These are phyloP conservation scores for Trachops cirrhosus DNA, from an alignment of 2,797 vertebrate species.

Conservation along the genomic window DNA sequence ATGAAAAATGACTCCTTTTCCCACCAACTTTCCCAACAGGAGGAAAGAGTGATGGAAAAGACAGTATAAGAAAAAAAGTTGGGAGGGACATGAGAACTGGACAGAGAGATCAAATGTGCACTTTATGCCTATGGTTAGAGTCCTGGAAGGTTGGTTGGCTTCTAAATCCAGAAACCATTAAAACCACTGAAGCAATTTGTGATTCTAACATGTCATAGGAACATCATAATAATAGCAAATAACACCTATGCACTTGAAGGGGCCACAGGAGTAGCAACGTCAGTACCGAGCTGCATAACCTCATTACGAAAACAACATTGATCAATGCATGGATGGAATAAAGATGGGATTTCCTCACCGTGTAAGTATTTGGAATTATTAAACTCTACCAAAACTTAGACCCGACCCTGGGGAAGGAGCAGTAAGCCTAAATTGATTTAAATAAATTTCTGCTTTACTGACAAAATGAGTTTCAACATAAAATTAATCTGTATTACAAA, in stretches of 20 bases:
- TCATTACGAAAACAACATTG: background rate
- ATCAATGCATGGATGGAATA: background rate
- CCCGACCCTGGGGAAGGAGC: background rate
- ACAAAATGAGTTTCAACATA: background rate
- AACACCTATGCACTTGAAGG: background rate
- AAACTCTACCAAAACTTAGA: background rate
- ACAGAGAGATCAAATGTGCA: background rate
- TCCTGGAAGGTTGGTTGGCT: background rate
- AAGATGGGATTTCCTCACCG: background rate
- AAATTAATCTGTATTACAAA: background rate
- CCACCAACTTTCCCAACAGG: background rate
- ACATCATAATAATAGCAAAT: background rate
- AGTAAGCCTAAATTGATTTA: background rate
- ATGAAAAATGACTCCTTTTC: background rate
- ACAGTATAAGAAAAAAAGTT: background rate
- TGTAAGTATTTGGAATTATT: background rate
- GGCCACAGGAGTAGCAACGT: background rate
- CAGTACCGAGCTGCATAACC: background rate
- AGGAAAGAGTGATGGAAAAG: background rate
- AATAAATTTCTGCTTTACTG: background rate
- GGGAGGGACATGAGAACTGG: background rate
- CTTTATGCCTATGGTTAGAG: background rate
- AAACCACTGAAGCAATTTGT: background rate
- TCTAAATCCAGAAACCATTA: background rate
- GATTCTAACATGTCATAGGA: background rate